phyloP scores from a whole-genome alignment of 2,113 vertebrate genomes.

The Poicephalus meyeri region DNA sequence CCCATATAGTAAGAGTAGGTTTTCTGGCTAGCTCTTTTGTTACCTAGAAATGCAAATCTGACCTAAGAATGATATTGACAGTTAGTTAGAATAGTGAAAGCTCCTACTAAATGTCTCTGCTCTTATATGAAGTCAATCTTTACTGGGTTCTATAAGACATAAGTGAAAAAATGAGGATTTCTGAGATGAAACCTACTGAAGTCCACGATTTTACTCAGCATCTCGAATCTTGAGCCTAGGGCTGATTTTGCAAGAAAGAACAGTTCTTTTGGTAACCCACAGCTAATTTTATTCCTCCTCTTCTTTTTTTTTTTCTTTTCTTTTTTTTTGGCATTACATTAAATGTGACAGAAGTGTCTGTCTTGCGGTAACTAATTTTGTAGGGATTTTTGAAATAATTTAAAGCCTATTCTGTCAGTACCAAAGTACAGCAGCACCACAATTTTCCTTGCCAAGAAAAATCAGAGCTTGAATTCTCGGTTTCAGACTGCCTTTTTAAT shows the following conservation, averaged over 20 bases:
- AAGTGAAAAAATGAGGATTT: neutral
- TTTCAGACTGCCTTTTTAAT: too few relatives aligned
- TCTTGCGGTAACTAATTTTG: too few relatives aligned
- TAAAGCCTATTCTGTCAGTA: too few relatives aligned
- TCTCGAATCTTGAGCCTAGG: neutral
- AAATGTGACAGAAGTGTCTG: neutral
- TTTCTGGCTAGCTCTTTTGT: too few relatives aligned
- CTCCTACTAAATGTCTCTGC: neutral
- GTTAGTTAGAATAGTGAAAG: neutral
- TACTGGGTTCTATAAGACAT: neutral
- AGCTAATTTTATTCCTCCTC: neutral
- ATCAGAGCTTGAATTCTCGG: too few relatives aligned
- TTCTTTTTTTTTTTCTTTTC: neutral
- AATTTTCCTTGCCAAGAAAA: too few relatives aligned
- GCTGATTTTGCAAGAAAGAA: neutral
- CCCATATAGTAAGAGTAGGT: too few relatives aligned
- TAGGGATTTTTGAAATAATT: too few relatives aligned
- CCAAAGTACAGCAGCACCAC: too few relatives aligned
- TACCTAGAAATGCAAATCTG: too few relatives aligned
- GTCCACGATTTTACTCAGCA: neutral
- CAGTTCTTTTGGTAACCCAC: neutral
- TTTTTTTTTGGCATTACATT: neutral
- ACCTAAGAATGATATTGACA: neutral
- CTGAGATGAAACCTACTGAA: neutral
- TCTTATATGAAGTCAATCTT: neutral